These are phyloP conservation scores for Protosalanx chinensis DNA, from an alignment of 2,797 vertebrate species.

Conservation along the genomic window DNA sequence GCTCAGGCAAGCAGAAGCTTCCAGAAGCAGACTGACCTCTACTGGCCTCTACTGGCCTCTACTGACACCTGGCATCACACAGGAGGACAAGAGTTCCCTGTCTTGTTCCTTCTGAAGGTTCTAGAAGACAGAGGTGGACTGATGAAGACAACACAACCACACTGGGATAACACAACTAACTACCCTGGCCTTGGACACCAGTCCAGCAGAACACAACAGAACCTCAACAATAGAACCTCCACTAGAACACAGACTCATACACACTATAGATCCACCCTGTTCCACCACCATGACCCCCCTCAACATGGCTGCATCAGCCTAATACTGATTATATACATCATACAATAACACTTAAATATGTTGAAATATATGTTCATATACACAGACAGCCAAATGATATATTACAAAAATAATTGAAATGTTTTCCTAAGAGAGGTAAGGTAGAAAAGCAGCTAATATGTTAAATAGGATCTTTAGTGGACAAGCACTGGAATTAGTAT, in stretches of 20 bases:
- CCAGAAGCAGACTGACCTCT: neutral
- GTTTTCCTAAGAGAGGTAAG: conserved; percentile 26
- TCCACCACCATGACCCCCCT: conserved; percentile 30
- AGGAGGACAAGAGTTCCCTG: conserved; percentile 19
- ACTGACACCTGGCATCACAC: too few species aligned
- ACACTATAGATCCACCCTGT: conserved; percentile 41
- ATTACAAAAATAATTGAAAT: conserved; percentile 62
- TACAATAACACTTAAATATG: conserved; percentile 77
- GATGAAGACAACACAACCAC: neutral
- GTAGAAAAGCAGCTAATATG: conserved; percentile 51
- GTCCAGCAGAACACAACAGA: conserved; percentile 27
- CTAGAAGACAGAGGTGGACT: neutral
- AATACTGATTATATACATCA: conserved; percentile 84
- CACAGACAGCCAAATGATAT: conserved; percentile 56
- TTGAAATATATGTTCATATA: conserved; percentile 71
- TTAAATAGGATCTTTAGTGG: conserved; percentile 23
- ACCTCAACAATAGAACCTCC: conserved; percentile 38
- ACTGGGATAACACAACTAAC: conserved; percentile 13
- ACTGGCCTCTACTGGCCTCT: too few species aligned
- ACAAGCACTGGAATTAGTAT: conserved; percentile 13
- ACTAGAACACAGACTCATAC: conserved; percentile 42
- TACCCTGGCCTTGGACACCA: conserved; percentile 30
- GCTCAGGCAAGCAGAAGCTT: conserved; percentile 21
- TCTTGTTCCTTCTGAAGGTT: neutral
- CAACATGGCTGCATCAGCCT: conserved; percentile 65